Evolutionary conservation across 2,888 invertebrate genomes (phyloP).

Genomic region (Coenonympha arcania): DNA sequence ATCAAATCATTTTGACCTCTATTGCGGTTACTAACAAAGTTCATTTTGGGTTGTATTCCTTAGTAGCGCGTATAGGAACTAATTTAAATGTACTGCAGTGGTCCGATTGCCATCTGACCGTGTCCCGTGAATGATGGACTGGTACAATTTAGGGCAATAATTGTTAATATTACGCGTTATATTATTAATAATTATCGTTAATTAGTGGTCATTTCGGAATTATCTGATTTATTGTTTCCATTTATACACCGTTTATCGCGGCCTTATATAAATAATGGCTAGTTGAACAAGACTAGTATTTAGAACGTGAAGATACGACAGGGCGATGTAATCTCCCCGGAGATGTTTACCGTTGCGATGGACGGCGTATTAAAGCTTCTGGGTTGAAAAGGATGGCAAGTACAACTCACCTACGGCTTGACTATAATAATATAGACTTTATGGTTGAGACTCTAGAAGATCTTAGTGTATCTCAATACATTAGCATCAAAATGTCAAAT

Average conservation of each 20-base stretch:
- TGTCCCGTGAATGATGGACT: slow-evolving; percentile 11
- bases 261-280: not conserved
- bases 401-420: too few relatives aligned
- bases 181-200: slow-evolving; percentile 4
- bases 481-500: too few relatives aligned
- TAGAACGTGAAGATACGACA: too few relatives aligned
- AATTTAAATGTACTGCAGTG: slow-evolving; percentile 31
- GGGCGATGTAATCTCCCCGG: too few relatives aligned
- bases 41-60: not conserved
- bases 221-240: not conserved
- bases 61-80: slow-evolving; percentile 22
- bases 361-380: too few relatives aligned
- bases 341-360: too few relatives aligned
- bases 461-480: too few relatives aligned
- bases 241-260: not conserved
- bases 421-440: too few relatives aligned
- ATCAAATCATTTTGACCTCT: slow-evolving; percentile 16
- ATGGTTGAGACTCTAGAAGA: too few relatives aligned
- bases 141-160: slow-evolving; percentile 13
- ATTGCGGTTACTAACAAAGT: not conserved
- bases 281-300: not conserved
- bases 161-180: not conserved
- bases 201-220: slow-evolving; percentile 1
- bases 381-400: too few relatives aligned
- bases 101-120: slow-evolving; percentile 25